Evolutionary conservation across 2,797 vertebrate genomes (phyloP).

Genomic region (Esox masquinongy): DNA sequence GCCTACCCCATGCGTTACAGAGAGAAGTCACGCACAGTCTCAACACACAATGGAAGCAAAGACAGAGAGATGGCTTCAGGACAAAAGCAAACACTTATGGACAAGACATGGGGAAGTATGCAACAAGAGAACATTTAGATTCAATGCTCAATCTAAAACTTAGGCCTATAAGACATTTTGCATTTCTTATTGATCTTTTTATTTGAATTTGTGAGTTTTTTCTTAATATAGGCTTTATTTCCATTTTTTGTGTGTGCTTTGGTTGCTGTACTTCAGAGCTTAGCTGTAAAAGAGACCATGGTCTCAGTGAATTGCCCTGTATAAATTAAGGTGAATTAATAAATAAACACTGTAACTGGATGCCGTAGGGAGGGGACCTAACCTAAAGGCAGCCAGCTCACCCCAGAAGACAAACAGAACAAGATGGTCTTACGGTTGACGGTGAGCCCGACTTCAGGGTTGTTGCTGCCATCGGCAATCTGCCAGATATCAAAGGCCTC

Average conservation of each 20-base stretch:
- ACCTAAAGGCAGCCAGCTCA: constrained; percentile 11
- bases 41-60: not conserved
- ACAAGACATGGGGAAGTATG: not conserved
- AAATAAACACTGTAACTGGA: constrained; percentile 21
- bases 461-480: constrained; percentile 91
- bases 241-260: no score
- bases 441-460: constrained; percentile 92
- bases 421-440: constrained; percentile 86
- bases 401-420: constrained; percentile 24
- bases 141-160: not conserved
- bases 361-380: constrained; percentile 7
- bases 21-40: not conserved
- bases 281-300: constrained; percentile 7
- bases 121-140: not conserved
- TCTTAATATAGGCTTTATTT: constrained; percentile 29
- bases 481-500: constrained; percentile 98
- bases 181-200: not conserved
- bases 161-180: not conserved
- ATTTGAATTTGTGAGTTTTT: constrained; percentile 1
- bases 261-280: no score
- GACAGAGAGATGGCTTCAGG: constrained; percentile 19
- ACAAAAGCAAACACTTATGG: constrained; percentile 30
- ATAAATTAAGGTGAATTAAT: no score
- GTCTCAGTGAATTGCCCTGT: constrained; percentile 2
- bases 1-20: constrained; percentile 26